phyloP scores from a whole-genome alignment of 1,140 invertebrate species.

The Ridgeia piscesae region DNA sequence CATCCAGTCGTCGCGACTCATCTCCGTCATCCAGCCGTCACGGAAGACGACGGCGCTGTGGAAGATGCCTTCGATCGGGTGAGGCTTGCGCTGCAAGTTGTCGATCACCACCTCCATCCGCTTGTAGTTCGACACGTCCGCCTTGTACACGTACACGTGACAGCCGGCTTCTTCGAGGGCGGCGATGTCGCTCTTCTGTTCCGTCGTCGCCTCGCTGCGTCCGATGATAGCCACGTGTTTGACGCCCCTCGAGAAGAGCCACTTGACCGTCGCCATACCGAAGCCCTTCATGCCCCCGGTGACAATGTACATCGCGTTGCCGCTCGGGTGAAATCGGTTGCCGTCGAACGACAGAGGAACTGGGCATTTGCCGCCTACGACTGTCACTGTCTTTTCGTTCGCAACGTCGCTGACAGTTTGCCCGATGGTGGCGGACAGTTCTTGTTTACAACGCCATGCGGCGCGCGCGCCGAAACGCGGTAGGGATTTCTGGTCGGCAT shows the following conservation, averaged over 20 bases:
- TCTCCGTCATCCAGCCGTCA: not conserved
- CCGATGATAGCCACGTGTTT: constrained; percentile 3
- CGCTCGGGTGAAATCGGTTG: not conserved
- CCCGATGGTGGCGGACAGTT: not conserved
- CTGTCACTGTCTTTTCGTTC: not conserved
- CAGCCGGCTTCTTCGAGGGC: not conserved
- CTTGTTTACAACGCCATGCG: not conserved
- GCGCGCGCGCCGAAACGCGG: not conserved
- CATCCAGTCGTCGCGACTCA: not conserved
- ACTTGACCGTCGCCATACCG: not conserved
- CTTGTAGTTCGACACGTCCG: constrained; percentile 3
- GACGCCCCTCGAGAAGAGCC: not conserved
- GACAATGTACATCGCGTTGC: not conserved
- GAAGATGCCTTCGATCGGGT: not conserved
- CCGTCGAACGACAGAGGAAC: not conserved
- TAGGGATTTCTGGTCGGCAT: not conserved
- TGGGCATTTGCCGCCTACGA: not conserved
- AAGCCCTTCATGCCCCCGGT: not conserved
- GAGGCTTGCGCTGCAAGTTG: not conserved
- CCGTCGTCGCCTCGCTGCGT: not conserved
- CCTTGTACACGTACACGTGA: not conserved
- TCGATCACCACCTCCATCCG: not conserved
- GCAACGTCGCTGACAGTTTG: not conserved
- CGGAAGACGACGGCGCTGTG: not conserved
- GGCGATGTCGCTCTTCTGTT: not conserved